phyloP scores from a whole-genome alignment of 2,113 vertebrate species.

The Eulemur macaco region DNA sequence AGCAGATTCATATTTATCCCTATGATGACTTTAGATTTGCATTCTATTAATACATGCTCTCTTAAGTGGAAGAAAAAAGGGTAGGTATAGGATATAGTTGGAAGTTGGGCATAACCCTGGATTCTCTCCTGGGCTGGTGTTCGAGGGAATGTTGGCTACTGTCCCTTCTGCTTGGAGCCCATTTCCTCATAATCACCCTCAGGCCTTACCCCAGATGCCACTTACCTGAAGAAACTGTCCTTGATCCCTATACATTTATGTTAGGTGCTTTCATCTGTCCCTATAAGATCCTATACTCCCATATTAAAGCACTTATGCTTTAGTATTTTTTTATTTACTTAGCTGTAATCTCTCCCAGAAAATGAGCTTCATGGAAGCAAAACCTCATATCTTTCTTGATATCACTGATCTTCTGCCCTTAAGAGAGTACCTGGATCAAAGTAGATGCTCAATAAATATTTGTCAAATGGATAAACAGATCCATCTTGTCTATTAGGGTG shows the following conservation, averaged over 20 bases:
- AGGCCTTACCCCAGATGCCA: background rate
- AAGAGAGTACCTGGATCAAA: background rate
- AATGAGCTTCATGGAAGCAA: background rate
- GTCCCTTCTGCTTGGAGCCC: background rate
- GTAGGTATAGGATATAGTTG: background rate
- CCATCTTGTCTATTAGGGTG: background rate
- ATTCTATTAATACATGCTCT: background rate
- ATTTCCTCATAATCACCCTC: background rate
- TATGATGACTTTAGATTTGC: background rate
- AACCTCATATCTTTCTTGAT: background rate
- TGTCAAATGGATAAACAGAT: background rate
- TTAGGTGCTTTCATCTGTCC: background rate
- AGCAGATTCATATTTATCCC: background rate
- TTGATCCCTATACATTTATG: background rate
- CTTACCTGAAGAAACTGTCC: background rate
- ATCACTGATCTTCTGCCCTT: background rate
- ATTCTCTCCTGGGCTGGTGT: background rate
- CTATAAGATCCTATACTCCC: background rate
- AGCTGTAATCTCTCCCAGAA: constrained; percentile 7
- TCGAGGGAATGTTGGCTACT: background rate
- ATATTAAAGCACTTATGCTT: background rate
- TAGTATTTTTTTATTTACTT: background rate
- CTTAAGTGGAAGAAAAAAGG: background rate
- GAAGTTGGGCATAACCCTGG: background rate
- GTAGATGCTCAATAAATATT: background rate